Evolutionary conservation across 2,113 vertebrate species (phyloP), one percentile per base, ranked within the genome.

Genomic region (Clarias gariepinus): DNA sequence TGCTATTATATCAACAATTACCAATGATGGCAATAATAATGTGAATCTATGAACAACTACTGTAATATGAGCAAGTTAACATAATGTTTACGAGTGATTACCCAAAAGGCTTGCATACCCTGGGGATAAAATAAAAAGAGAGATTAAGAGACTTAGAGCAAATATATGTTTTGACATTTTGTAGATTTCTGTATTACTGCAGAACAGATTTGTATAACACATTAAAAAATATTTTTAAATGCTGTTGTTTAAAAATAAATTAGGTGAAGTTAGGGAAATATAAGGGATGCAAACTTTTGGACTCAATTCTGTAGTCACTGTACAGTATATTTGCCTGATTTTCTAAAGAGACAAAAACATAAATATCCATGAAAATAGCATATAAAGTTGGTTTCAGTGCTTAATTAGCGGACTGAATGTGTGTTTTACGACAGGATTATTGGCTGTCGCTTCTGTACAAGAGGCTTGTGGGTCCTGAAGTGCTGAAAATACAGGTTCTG

Each of bases 391-490:
- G 4, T 28, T 18, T 16, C 15, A 21, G 30, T 10, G 61, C 7
- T 82, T 76, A 47, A 47, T 76, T 82, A 82, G 53, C 21, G 9
- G n/a, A 64, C n/a, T 21, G 13, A 47, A 33, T 71, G 53, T 83
- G 18, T 80, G n/a, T 83, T 7, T 82, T 61, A 7, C n/a, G 76
- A 3, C 79, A 98, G 98, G 98, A 99, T 91, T 99, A 98, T 25
- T 99, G 98, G 98, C 92, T 99, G 0, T 98, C 98, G 0, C 90
- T 99, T 57, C 92, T 99, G 41, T 97, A 97, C 89, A 99, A 98
- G 95, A 95, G 94, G 36, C 94, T 99, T 10, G 97, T 98, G 15
- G 98, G 98, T 68, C 93, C 92, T 52, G 95, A 93, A 55, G 98
- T 99, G 74, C 88, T 99, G 85, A 91, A 88, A 11, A 90, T 93